A percentile compares a stretch with the other conserved stretches of the same genome.
phyloP scores from a whole-genome alignment of 1,140 invertebrate genomes.

The Anastatus disparis region DNA sequence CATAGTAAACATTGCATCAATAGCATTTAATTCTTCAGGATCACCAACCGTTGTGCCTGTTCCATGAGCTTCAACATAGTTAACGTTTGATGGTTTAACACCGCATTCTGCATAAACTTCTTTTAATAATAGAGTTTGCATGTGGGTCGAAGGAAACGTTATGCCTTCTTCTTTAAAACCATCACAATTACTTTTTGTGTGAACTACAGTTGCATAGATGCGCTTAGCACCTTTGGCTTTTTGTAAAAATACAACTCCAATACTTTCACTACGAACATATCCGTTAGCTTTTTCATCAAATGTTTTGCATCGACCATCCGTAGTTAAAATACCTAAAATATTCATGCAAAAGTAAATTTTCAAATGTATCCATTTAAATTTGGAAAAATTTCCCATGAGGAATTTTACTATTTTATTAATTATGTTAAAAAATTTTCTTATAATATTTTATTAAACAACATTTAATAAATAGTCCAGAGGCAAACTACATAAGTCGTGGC shows the following conservation, averaged over 20 bases:
- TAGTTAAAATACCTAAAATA: slow-evolving; percentile 81
- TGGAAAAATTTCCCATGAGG: too few species aligned
- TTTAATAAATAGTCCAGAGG: too few species aligned
- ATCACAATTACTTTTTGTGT: slow-evolving; percentile 77
- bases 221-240: slow-evolving; percentile 79
- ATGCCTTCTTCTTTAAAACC: slow-evolving; percentile 86
- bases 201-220: slow-evolving; percentile 76
- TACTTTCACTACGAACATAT: slow-evolving; percentile 78
- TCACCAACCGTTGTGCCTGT: slow-evolving; percentile 83
- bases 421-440: too few species aligned
- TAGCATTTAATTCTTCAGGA: slow-evolving; percentile 84
- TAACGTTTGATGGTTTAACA: slow-evolving; percentile 75
- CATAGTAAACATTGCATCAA: slow-evolving; percentile 82
- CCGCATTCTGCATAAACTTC: slow-evolving; percentile 86
- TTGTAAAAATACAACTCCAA: slow-evolving; percentile 84
- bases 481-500: too few species aligned
- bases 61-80: slow-evolving; percentile 90
- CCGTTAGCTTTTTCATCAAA: slow-evolving; percentile 85
- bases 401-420: too few species aligned
- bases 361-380: too few species aligned
- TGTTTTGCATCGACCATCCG: slow-evolving; percentile 85
- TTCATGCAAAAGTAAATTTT: not conserved
- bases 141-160: slow-evolving; percentile 85
- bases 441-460: too few species aligned
- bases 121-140: slow-evolving; percentile 80